Evolutionary conservation across 92 coral and sea anemone genomes (phyloP).

Genomic region (Pocillopora meandrina): DNA sequence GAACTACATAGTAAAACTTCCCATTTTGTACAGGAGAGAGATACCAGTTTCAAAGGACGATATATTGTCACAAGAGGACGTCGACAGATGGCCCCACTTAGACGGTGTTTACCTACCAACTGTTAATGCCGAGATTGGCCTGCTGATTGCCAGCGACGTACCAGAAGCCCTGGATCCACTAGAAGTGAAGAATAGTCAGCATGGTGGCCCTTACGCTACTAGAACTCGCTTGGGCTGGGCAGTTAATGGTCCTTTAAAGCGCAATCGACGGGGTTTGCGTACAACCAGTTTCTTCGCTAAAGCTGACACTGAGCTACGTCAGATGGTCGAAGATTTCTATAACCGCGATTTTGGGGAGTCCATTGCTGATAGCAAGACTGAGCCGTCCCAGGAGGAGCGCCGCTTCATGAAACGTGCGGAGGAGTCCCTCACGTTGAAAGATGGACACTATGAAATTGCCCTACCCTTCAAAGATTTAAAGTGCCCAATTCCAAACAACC

Average conservation of each 20-base stretch:
- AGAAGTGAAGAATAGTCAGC: background rate
- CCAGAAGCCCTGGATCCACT: slow-evolving; percentile 9
- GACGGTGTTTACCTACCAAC: background rate
- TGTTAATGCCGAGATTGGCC: background rate
- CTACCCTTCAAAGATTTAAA: slow-evolving; percentile 32
- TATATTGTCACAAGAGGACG: background rate
- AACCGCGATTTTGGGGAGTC: too few species aligned
- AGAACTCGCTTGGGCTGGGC: slow-evolving; percentile 48
- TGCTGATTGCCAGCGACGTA: background rate
- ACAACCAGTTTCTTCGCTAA: slow-evolving; percentile 21
- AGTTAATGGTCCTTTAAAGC: slow-evolving; percentile 45
- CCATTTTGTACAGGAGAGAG: too few species aligned
- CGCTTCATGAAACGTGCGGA: background rate
- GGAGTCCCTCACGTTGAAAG: slow-evolving; percentile 13
- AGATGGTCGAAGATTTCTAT: too few species aligned
- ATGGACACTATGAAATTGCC: slow-evolving; percentile 43
- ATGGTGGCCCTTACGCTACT: slow-evolving; percentile 36
- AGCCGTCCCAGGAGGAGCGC: slow-evolving; percentile 18
- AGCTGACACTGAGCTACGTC: slow-evolving; percentile 27
- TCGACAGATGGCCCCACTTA: slow-evolving; percentile 10
- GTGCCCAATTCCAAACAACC: slow-evolving; percentile 23
- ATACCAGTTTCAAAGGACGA: background rate
- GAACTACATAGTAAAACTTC: too few species aligned
- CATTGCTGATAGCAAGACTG: slow-evolving; percentile 29
- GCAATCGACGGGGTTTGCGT: background rate